Evolutionary conservation across 1,140 invertebrate species (phyloP), one percentile per base, ranked within the genome.

Genomic region (Polypedilum pembai): DNA sequence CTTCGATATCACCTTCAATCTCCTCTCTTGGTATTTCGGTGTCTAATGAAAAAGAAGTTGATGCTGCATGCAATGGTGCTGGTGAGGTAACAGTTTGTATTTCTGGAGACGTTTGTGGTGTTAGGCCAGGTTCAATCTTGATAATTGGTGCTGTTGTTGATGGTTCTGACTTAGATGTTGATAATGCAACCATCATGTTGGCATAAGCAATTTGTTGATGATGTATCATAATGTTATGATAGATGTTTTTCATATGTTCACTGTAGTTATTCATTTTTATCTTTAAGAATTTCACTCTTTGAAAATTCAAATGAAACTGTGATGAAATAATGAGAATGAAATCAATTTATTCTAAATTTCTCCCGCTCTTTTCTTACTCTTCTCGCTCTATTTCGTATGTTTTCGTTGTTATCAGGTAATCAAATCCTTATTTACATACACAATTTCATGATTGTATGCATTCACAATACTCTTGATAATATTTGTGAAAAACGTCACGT

Each of bases 1-100:
- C 65, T 69, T 69, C 65, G 1, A 69, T 69, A 20, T 69, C 65
- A 20, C 65, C 65, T 20, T 69, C 65, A 10, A 69, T 69, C 7
- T 69, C 65, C 8, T 69, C 65, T 69, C 20, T n/a, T 4, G 65
- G 65, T 5, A 69, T 69, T 20, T 69, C 65, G 0, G 20, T 21
- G 12, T 69, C 65, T 20, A 69, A 69, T 3, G 17, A 20, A 69
- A 69, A 69, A 8, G 17, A 18, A 8, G 4, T 8, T 7, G 65
- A 20, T 69, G 65, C 0, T 1, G 65, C n/a, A 20, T 18, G 8
- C n/a, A n/a, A n/a, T 66, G 63, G 10, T 18, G 65, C 7, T 7
- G 17, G 8, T 20, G 65, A 69, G n/a, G 3, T 5, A 3, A 20
- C 7, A 10, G 0, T 18, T 8, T n/a, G 18, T 1, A 5, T 21